These are phyloP conservation scores for Lithophane leautieri DNA, from an alignment of 2,888 invertebrate species.

Conservation along the genomic window DNA sequence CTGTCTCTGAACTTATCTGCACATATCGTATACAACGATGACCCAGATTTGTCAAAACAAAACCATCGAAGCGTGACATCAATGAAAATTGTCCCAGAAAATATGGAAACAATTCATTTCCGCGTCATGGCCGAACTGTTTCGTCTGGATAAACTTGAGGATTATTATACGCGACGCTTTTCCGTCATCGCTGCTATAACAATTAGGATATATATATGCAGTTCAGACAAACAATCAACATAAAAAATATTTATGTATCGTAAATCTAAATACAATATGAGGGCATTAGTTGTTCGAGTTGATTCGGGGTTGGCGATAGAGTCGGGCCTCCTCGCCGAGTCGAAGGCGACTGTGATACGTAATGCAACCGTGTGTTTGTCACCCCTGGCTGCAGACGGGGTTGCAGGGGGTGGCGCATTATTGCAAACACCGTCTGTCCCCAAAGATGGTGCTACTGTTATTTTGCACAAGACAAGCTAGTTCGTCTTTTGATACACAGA, in stretches of 20 bases:
- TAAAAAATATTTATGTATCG: conserved; percentile 45
- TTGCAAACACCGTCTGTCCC: conserved; percentile 81
- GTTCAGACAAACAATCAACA: conserved; percentile 57
- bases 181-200: conserved; percentile 37
- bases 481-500: conserved; percentile 85
- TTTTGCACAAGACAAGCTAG: conserved; percentile 82
- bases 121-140: conserved; percentile 47
- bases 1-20: conserved; percentile 49
- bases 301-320: conserved; percentile 41
- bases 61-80: conserved; percentile 53
- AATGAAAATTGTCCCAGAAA: conserved; percentile 62
- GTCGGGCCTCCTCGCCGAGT: conserved; percentile 29
- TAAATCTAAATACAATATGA: conserved; percentile 43
- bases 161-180: conserved; percentile 51
- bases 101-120: conserved; percentile 64
- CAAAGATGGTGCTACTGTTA: conserved; percentile 89
- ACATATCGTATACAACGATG: conserved; percentile 56
- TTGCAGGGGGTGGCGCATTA: conserved; percentile 83
- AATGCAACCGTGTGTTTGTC: conserved; percentile 74
- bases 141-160: conserved; percentile 46
- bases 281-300: conserved; percentile 19
- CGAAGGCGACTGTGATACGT: conserved; percentile 69
- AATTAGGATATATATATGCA: conserved; percentile 62
- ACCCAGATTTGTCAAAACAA: conserved; percentile 60
- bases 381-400: conserved; percentile 79